Conservation (phyloP, 2,113 vertebrate genomes). For the Halichoerus grypus region DNA sequence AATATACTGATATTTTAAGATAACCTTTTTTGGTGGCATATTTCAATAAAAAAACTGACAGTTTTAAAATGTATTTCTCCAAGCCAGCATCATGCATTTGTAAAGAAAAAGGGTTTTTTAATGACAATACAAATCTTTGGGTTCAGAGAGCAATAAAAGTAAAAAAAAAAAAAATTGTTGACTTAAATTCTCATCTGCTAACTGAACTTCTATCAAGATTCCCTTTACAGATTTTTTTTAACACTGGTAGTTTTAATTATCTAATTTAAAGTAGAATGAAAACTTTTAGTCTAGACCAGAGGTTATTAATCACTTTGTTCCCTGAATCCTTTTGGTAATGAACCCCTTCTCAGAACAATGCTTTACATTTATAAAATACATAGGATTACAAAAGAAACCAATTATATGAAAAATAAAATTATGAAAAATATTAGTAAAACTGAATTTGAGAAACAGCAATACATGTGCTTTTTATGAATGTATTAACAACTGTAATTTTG, state of each 20-base stretch:
- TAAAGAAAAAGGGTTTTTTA: conserved; percentile 71
- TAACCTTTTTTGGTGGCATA: conserved; percentile 73
- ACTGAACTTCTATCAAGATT: conserved; percentile 68
- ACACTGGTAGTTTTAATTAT: conserved; percentile 60
- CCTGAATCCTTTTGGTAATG: neutral
- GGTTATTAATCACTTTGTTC: conserved; percentile 6
- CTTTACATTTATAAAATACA: neutral
- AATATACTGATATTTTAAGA: conserved; percentile 71
- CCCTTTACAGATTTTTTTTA: conserved; percentile 53
- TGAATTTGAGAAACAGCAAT: conserved; percentile 44
- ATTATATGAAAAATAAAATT: conserved; percentile 50
- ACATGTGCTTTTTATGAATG: neutral
- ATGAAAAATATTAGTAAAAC: conserved; percentile 51
- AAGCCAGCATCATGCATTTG: conserved; percentile 39
- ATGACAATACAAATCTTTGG: conserved; percentile 26
- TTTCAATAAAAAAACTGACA: conserved; percentile 72
- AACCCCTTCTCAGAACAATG: conserved; percentile 23
- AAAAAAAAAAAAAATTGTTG: conserved; percentile 40
- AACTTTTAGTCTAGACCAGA: conserved; percentile 15
- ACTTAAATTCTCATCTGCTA: conserved; percentile 54
- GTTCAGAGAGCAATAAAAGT: conserved; percentile 1
- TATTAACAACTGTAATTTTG: conserved; percentile 21
- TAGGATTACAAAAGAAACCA: neutral
- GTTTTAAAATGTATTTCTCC: conserved; percentile 76
- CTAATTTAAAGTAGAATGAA: conserved; percentile 64